These are phyloP conservation scores for Sminthurides bifidus DNA, from an alignment of 1,140 invertebrate genomes.

Conservation along the genomic window DNA sequence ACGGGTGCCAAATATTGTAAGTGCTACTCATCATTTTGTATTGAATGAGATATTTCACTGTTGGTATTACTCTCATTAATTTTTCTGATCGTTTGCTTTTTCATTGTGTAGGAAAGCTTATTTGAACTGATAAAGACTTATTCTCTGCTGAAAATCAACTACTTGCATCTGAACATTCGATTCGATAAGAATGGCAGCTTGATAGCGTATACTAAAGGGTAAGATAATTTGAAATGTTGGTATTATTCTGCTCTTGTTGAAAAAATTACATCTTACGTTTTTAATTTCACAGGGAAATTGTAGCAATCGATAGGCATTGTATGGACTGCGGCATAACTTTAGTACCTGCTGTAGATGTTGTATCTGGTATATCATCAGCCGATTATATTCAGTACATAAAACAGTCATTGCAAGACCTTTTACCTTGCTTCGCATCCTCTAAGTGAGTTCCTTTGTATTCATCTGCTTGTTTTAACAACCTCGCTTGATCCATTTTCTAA, in stretches of 20 bases:
- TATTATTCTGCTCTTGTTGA: not conserved
- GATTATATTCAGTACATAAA: conserved; percentile 47
- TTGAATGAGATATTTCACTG: not conserved
- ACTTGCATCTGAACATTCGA: conserved; percentile 46
- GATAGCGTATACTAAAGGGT: conserved; percentile 44
- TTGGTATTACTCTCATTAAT: not conserved
- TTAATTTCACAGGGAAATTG: conserved; percentile 42
- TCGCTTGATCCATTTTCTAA: not conserved
- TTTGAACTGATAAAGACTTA: conserved; percentile 46
- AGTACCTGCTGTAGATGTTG: conserved; percentile 49
- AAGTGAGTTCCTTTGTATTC: conserved; percentile 35
- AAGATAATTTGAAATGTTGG: conserved; percentile 11
- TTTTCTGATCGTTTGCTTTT: conserved; percentile 13
- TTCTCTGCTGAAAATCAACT: conserved; percentile 51
- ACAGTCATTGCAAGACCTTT: conserved; percentile 45
- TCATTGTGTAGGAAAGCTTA: conserved; percentile 41
- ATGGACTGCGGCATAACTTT: conserved; percentile 42
- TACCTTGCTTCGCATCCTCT: conserved; percentile 40
- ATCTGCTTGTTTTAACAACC: not conserved
- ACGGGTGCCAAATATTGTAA: conserved; percentile 46
- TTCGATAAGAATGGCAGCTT: conserved; percentile 41
- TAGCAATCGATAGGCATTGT: conserved; percentile 52
- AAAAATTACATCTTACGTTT: not conserved
- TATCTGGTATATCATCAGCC: conserved; percentile 17
- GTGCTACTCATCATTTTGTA: conserved; percentile 14